Evolutionary conservation across 2,888 invertebrate genomes (phyloP), one percentile per base, ranked within the genome.

Genomic region (Silvanus unidentatus): DNA sequence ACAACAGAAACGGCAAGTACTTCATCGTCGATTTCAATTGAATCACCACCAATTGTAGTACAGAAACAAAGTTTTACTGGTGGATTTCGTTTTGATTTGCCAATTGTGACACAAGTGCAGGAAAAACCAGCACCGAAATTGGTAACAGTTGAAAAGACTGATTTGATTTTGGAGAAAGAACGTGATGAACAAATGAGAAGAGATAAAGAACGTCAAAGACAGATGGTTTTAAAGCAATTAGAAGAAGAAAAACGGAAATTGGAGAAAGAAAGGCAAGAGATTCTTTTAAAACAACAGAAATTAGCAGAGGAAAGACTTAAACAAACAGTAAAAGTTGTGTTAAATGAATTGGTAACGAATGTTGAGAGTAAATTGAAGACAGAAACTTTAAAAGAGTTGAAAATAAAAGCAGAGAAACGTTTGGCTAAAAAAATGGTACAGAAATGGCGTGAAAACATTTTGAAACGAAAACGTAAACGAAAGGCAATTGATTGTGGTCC

Each of bases 401-500:
- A 56, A 27, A 61, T 55, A 16, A 71, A 56, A 9, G 62, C 72
- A 1, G 60, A 62, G 30, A 63, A 65, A n/a, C 55, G 66, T 22
- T 61, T 64, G 29, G 49, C 77, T 1, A 52, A 62, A 11, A 69
- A 69, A 28, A 75, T 72, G 45, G 71, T 73, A 29, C 58, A 59
- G 10, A 65, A 69, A 28, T 81, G 81, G 81, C 68, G 68, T 15
- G 61, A 58, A 13, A 64, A 66, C 16, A 62, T 69, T 1, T 56
- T 63, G 1, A 68, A 63, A 30, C 71, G 72, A 45, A 72, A 70
- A 50, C 59, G 71, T 13, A 76, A 75, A 53, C 71, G 77, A 5
- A 71, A 73, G 47, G 74, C 77, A 0, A 66, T 81, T 27, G 76
- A 77, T 39, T 71, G 72, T 38, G 75, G 76, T 29, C 80, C 81